Conservation (phyloP, 2,797 vertebrate species). For the Periophthalmus magnuspinnatus region DNA sequence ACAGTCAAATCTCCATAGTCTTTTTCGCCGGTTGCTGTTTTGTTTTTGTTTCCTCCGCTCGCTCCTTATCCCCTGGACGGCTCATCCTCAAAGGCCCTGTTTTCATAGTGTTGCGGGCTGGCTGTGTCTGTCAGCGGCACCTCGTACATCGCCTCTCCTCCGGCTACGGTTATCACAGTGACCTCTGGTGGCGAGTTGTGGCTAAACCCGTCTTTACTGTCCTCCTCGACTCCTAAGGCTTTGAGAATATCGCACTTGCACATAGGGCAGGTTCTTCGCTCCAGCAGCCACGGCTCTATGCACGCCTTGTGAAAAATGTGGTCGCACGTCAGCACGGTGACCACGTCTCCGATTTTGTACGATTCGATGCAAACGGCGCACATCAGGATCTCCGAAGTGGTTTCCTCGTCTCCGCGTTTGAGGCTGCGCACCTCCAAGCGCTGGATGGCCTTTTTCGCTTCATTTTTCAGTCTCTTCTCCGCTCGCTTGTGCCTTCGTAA, state of each 20-base stretch:
- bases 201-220: constrained; percentile 38
- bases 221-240: constrained; percentile 83
- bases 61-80: constrained; percentile 33
- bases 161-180: constrained; percentile 68
- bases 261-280: constrained; percentile 92
- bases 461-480: constrained; percentile 82
- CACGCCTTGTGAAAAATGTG: constrained; percentile 93
- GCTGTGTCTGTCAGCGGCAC: constrained; percentile 59
- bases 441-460: constrained; percentile 86
- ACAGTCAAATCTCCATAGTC: constrained; percentile 22
- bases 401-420: constrained; percentile 86
- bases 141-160: constrained; percentile 56
- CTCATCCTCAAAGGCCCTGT: constrained; percentile 68
- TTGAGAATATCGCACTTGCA: constrained; percentile 95
- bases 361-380: constrained; percentile 92
- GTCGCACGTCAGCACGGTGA: constrained; percentile 91
- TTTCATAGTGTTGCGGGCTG: constrained; percentile 67
- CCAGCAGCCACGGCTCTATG: constrained; percentile 93
- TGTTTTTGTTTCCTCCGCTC: constrained; percentile 30
- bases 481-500: constrained; percentile 74
- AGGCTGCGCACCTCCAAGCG: constrained; percentile 84
- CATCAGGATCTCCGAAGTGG: constrained; percentile 77
- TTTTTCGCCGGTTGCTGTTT: constrained; percentile 25
- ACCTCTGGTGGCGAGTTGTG: constrained; percentile 54
- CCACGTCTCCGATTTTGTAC: constrained; percentile 86